Evolutionary conservation across 2,888 invertebrate genomes (phyloP).

Genomic region (Drosophila colorata): DNA sequence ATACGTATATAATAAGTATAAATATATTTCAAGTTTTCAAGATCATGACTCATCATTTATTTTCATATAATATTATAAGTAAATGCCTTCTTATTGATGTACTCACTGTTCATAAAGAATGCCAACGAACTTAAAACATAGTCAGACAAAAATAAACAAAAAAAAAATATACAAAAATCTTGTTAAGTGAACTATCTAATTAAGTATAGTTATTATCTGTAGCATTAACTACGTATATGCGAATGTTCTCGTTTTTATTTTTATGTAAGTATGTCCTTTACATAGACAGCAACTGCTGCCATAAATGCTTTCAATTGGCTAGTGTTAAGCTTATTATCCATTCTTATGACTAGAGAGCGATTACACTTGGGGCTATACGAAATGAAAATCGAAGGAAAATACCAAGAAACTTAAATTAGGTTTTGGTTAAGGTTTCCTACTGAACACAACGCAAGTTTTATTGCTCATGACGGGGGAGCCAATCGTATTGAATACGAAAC

Average conservation of each 20-base stretch:
- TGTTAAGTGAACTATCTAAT: constrained; percentile 21
- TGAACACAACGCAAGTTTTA: constrained; percentile 71
- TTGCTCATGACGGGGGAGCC: constrained; percentile 40
- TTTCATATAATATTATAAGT: constrained; percentile 65
- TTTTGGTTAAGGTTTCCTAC: constrained; percentile 37
- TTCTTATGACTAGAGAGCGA: constrained; percentile 47
- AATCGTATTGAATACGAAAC: constrained; percentile 53
- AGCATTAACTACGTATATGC: constrained; percentile 36
- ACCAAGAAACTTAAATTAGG: constrained; percentile 7
- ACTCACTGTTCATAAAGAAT: constrained; percentile 33
- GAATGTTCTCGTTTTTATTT: constrained; percentile 10
- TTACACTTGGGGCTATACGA: constrained; percentile 21
- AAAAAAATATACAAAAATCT: background rate
- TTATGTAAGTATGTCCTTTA: constrained; percentile 49
- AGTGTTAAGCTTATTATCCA: constrained; percentile 73
- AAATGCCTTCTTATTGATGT: constrained; percentile 59
- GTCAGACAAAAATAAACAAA: constrained; percentile 4
- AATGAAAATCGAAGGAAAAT: constrained; percentile 10
- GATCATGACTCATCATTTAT: background rate
- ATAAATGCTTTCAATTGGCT: constrained; percentile 74
- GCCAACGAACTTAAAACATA: constrained; percentile 7
- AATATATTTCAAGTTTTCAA: constrained; percentile 38
- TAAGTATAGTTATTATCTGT: constrained; percentile 11
- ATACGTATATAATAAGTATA: constrained; percentile 54
- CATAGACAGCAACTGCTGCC: constrained; percentile 51